Conservation (phyloP, 2,888 invertebrate genomes). For the Eristalis tenax region DNA sequence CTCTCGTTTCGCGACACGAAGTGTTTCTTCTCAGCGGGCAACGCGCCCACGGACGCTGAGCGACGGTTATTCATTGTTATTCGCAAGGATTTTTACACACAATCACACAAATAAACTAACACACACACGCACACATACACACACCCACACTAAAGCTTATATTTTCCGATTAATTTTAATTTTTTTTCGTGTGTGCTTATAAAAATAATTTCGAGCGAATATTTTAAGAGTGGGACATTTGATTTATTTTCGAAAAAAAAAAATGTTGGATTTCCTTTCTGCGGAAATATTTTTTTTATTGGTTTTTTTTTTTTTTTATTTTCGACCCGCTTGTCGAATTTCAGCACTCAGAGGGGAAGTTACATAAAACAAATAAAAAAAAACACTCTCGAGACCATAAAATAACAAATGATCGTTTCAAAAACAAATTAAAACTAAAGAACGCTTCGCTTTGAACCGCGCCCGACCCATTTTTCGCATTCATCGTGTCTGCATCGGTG, state of each 20-base stretch:
- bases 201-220: slow-evolving; percentile 24
- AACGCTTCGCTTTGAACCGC: slow-evolving; percentile 53
- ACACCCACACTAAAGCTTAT: slow-evolving; percentile 30
- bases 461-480: slow-evolving; percentile 63
- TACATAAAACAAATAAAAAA: neutral
- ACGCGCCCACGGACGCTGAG: slow-evolving; percentile 87
- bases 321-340: neutral
- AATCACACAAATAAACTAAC: slow-evolving; percentile 39
- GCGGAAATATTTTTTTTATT: slow-evolving; percentile 5
- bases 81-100: slow-evolving; percentile 17
- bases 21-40: slow-evolving; percentile 84
- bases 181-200: neutral
- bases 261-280: slow-evolving; percentile 5
- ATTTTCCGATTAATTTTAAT: neutral
- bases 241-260: slow-evolving; percentile 75
- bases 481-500: slow-evolving; percentile 64
- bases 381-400: slow-evolving; percentile 17
- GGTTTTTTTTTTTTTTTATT: neutral
- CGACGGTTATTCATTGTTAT: slow-evolving; percentile 81
- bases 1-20: slow-evolving; percentile 88
- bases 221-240: slow-evolving; percentile 76
- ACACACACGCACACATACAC: slow-evolving; percentile 33
- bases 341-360: neutral
- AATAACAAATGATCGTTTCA: slow-evolving; percentile 11
- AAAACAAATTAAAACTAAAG: slow-evolving; percentile 34